A percentile compares a stretch with the other conserved stretches of the same genome.
Evolutionary conservation across 2,888 invertebrate species (phyloP).

Genomic region (Erebia ligea): DNA sequence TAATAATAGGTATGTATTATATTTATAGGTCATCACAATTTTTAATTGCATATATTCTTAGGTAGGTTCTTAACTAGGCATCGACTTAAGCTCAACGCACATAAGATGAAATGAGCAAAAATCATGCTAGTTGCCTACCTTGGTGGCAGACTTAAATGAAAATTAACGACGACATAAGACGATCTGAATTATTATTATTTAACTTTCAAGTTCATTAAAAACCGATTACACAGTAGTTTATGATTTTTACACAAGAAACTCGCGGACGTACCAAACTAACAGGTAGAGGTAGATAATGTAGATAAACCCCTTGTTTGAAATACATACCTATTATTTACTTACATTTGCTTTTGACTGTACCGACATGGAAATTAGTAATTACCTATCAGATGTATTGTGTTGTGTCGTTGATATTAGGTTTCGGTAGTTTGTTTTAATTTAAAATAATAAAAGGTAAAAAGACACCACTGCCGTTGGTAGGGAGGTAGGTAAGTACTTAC

Average conservation of each 20-base stretch:
- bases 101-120: too few species aligned
- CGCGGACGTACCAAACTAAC: too few species aligned
- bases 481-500: too few species aligned
- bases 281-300: not conserved
- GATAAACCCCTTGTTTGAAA: not conserved
- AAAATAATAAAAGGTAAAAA: conserved; percentile 49
- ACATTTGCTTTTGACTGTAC: not conserved
- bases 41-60: too few species aligned
- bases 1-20: too few species aligned
- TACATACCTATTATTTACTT: too few species aligned
- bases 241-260: too few species aligned
- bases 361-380: not conserved
- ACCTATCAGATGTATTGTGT: conserved; percentile 10
- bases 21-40: too few species aligned
- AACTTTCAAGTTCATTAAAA: not conserved
- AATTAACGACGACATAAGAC: not conserved
- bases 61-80: too few species aligned
- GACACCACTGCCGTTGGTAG: conserved; percentile 37
- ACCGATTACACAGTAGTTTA: not conserved
- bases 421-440: conserved; percentile 44
- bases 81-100: too few species aligned
- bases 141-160: too few species aligned
- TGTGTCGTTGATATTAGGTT: conserved; percentile 37
- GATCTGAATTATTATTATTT: not conserved
- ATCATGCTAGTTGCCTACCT: too few species aligned